Base-by-base conservation (phyloP, 2,797 vertebrate species). In the Nyctibius grandis region DNA sequence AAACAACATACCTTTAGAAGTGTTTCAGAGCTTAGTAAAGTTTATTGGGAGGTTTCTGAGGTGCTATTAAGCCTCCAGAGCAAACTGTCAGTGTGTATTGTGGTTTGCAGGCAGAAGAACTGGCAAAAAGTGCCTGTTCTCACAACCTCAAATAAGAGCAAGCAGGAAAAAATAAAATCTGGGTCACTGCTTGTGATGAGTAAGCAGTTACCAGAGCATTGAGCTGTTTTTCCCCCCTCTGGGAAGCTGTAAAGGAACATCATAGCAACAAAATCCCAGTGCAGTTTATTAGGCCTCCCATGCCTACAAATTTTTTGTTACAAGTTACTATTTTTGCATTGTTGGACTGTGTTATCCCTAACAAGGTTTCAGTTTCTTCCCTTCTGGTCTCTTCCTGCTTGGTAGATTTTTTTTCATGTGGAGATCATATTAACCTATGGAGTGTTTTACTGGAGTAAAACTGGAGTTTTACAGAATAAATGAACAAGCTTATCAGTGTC, bases 151-250 rank as follows among this genome's bases (percentile, higher is more conserved):
- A 56, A 77, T 91, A 85, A 83, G 50, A 94, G 23, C 3, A 0
- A 67, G 75, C 48, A 77, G 69, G 31, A 44, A 91, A 77, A 90
- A 93, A 54, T 70, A 76, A 87, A 88, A 97, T 96, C 93, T 96
- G 91, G 94, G 93, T 95, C 87, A 72, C 34, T 92, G 73, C 86
- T 93, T 88, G 70, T 93, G 89, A 91, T 94, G 91, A 95, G 72
- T 94, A 95, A 91, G 96, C 95, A 93, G 84, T 92, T 93, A 64
- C 45, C 74, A 65, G 67, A 48, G 57, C 4, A 0, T 50, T 1
- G 2, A 92, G 50, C 64, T 0, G 1, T 17, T 72, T 76, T 74
- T 9, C 11, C 45, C 23, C 56, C 20, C 85, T 88, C 75, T 88
- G 88, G 81, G 89, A 96, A 93, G 23, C 79, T 81, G 72, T 59